Conservation (phyloP, 2,888 invertebrate genomes). For the Incurvaria masculella region DNA sequence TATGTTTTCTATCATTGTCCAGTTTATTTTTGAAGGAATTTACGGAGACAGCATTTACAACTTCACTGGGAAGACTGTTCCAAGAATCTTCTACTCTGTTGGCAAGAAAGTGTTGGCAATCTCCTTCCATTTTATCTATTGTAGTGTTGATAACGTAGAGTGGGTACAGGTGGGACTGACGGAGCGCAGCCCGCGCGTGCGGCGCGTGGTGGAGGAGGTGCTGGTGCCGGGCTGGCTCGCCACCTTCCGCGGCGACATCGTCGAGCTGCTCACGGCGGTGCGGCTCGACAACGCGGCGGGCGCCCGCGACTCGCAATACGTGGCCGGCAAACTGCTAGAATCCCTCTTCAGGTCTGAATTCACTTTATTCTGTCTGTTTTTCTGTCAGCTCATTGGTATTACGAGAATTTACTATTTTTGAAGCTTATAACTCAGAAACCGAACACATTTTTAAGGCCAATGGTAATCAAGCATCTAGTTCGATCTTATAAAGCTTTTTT, state of each 20-base stretch:
- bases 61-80: too few species aligned
- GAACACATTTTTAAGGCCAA: not conserved
- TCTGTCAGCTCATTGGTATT: too few species aligned
- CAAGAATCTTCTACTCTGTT: too few species aligned
- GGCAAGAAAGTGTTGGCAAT: too few species aligned
- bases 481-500: not conserved
- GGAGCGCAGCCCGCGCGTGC: conserved; percentile 43
- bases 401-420: not conserved
- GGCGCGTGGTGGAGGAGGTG: conserved; percentile 49
- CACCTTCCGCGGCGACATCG: conserved; percentile 65
- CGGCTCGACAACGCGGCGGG: conserved; percentile 63
- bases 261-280: conserved; percentile 69
- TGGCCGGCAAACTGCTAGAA: conserved; percentile 47
- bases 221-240: conserved; percentile 75
- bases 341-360: conserved; percentile 42
- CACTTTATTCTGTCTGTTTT: not conserved
- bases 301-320: conserved; percentile 49
- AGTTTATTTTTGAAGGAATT: too few species aligned
- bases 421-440: too few species aligned
- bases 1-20: too few species aligned
- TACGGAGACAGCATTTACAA: too few species aligned
- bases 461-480: too few species aligned
- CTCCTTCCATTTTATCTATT: too few species aligned
- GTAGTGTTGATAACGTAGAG: too few species aligned
- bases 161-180: conserved; percentile 47